Evolutionary conservation across 2,113 vertebrate genomes (phyloP).

Genomic region (Bolborhynchus lineola): DNA sequence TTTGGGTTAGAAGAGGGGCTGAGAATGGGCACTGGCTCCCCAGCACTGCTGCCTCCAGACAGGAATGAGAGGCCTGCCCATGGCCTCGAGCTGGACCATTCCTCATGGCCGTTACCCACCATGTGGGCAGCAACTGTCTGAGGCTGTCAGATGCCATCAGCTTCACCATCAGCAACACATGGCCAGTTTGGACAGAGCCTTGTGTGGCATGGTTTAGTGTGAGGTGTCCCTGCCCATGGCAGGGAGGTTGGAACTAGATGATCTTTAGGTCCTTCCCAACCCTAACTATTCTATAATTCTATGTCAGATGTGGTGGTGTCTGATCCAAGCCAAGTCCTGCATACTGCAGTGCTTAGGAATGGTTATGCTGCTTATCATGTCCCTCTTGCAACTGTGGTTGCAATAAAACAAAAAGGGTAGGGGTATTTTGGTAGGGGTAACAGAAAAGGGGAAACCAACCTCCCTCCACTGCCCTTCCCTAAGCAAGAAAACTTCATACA

Average conservation of each 20-base stretch:
- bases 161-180: accelerated
- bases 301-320: accelerated
- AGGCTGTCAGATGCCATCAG: accelerated
- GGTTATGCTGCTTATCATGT: accelerated
- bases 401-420: accelerated
- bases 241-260: not conserved
- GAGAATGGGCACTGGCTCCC: not conserved
- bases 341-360: accelerated
- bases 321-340: not conserved
- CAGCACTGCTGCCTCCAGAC: not conserved
- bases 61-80: accelerated
- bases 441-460: not conserved
- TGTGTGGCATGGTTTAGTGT: not conserved
- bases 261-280: not conserved
- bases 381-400: not conserved
- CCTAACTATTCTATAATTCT: not conserved
- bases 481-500: not conserved
- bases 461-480: not conserved
- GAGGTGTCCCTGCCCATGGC: not conserved
- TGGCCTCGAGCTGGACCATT: accelerated
- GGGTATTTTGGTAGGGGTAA: not conserved
- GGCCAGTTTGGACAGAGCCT: not conserved
- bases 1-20: not conserved
- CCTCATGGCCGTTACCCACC: not conserved
- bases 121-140: accelerated